Conservation (phyloP, 2,888 invertebrate species). For the Abrostola triplasia region DNA sequence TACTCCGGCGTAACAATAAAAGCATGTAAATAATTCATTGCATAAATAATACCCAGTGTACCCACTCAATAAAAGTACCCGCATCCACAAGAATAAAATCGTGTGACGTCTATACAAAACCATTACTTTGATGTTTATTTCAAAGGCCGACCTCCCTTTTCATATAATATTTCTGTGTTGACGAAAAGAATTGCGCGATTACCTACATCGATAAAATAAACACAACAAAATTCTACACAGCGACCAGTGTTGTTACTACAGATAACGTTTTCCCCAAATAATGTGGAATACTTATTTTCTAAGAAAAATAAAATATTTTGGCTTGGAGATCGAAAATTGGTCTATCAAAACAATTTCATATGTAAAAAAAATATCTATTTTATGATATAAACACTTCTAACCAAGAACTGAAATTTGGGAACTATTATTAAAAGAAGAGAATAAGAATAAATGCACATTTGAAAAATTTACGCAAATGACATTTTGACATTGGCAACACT, state of each 20-base stretch:
- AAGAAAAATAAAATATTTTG: neutral
- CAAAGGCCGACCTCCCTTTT: constrained; percentile 56
- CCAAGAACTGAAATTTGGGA: too few relatives aligned
- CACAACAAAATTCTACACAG: constrained; percentile 12
- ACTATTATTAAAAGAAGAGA: too few relatives aligned
- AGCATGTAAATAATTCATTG: constrained; percentile 52
- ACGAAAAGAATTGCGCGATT: constrained; percentile 45
- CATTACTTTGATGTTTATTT: constrained; percentile 65
- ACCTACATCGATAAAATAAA: constrained; percentile 35
- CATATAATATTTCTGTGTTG: constrained; percentile 54
- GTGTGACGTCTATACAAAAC: constrained; percentile 49
- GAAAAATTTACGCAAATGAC: neutral
- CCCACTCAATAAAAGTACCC: constrained; percentile 54
- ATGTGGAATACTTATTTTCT: neutral
- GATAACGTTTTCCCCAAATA: neutral
- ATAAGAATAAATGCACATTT: too few relatives aligned
- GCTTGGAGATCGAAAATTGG: too few relatives aligned
- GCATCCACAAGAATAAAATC: constrained; percentile 51
- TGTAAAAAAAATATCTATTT: too few relatives aligned
- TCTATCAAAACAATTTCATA: too few relatives aligned
- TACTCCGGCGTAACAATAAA: constrained; percentile 39
- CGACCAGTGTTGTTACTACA: constrained; percentile 2
- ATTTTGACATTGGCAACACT: constrained; percentile 2
- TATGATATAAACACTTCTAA: too few relatives aligned
- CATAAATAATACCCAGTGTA: constrained; percentile 57